Base-by-base conservation (phyloP, 2,888 invertebrate genomes). In the Subacronicta megacephala region DNA sequence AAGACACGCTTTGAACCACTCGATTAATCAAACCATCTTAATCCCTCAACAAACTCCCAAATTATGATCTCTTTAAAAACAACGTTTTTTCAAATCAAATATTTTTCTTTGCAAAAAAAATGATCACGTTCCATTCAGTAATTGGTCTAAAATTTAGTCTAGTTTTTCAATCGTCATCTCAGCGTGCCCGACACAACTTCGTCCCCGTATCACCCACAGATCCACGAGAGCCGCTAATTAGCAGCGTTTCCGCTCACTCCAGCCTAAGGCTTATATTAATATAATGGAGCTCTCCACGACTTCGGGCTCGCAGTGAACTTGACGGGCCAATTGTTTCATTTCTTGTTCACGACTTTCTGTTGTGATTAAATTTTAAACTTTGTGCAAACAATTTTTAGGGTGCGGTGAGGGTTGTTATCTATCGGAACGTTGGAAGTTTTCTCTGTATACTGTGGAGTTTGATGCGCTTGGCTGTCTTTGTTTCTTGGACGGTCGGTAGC, bases 221-320 rank as follows among this genome's bases (percentile, higher is more conserved):
- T 59, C 66, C 71, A 63, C 65, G 75, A 72, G 74, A 67, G 66
- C 64, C 57, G 59, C 75, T 80, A 84, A 85, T 84, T 84, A 85
- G 78, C 71, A 77, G 66, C 68, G 70, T 75, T 77, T 69, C 71
- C 72, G 67, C 53, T 61, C 50, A 54, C 63, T 62, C 43, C 59
- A 45, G 81, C 83, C 82, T 65, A 55, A 67, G 83, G 82, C 80
- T 73, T 57, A 82, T 85, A 80, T 84, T 84, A 83, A 81, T 75
- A 80, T 80, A 81, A 80, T 68, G 72, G 78, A 65, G 56, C 61
- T 67, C 57, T 50, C 69, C 43, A 59, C 56, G 47, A 50, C 66
- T 59, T 56, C 36, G 43, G 58, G 55, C 60, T 43, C 36, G 43
- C 50, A 57, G 60, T 63, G 68, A 62, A 77, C 59, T 65, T 66